These are phyloP conservation scores for Apis florea DNA, from an alignment of 1,140 invertebrate species.

Conservation along the genomic window DNA sequence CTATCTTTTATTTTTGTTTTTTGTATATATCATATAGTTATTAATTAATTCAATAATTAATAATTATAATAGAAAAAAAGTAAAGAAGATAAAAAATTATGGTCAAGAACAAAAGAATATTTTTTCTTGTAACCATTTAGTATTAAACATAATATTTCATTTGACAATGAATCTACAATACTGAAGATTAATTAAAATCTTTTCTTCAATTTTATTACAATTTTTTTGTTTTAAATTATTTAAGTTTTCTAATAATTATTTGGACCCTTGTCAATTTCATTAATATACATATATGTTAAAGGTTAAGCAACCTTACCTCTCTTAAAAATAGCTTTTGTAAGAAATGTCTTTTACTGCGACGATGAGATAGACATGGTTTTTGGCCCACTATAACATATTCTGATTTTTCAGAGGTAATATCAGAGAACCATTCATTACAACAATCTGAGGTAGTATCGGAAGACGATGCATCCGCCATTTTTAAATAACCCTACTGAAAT, in stretches of 20 bases:
- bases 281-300: conserved; percentile 47
- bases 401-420: conserved; percentile 76
- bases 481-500: conserved; percentile 77
- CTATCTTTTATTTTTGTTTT: not conserved
- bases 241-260: conserved; percentile 46
- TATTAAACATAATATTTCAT: not conserved
- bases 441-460: conserved; percentile 79
- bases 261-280: conserved; percentile 52
- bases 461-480: conserved; percentile 80
- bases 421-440: conserved; percentile 77
- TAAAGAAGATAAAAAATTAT: not conserved
- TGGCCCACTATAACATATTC: conserved; percentile 75
- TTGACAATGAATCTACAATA: not conserved
- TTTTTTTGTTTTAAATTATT: not conserved
- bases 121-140: conserved; percentile 22
- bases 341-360: conserved; percentile 70
- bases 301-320: conserved; percentile 74
- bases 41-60: not conserved
- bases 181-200: not conserved
- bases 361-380: conserved; percentile 66
- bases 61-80: not conserved
- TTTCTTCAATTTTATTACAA: not conserved
- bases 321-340: conserved; percentile 76
- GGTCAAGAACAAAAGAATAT: conserved; percentile 35
- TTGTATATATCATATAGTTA: not conserved